Evolutionary conservation across 2,113 vertebrate species (phyloP).

Genomic region (Hemicordylus capensis): DNA sequence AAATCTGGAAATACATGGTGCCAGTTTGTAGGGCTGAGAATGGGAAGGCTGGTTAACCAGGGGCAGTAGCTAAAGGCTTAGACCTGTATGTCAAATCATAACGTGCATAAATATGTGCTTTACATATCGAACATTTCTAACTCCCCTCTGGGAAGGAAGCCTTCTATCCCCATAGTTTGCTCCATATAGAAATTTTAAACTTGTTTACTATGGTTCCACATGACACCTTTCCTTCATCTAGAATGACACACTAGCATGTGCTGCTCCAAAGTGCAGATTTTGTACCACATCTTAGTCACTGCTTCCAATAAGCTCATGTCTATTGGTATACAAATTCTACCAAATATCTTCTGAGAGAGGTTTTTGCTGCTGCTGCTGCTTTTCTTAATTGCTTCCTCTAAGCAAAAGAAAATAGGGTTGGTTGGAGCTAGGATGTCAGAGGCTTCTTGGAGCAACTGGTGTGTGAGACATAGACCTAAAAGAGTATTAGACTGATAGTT

Average conservation of each 20-base stretch:
- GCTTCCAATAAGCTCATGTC: not conserved
- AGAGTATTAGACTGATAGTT: too few species aligned
- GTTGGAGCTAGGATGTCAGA: not conserved
- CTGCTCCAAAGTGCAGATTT: not conserved
- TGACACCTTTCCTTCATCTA: not conserved
- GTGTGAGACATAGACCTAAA: not conserved
- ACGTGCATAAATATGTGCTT: constrained; percentile 55
- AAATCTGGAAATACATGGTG: constrained; percentile 53
- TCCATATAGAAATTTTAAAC: not conserved
- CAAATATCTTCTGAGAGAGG: not conserved
- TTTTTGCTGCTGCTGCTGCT: not conserved
- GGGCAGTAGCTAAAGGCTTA: constrained; percentile 59
- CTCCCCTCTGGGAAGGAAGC: constrained; percentile 11
- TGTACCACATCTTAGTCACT: not conserved
- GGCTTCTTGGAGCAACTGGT: not conserved
- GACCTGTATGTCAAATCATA: constrained; percentile 63
- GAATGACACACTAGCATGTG: not conserved
- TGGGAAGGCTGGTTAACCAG: constrained; percentile 50
- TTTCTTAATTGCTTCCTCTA: not conserved
- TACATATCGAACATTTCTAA: constrained; percentile 54
- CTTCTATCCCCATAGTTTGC: not conserved
- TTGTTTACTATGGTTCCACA: not conserved
- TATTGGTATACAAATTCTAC: constrained; percentile 8
- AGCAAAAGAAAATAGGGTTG: not conserved
- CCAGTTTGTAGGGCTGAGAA: constrained; percentile 59